A percentile compares a stretch with the other conserved stretches of the same genome.
phyloP scores from a whole-genome alignment of 2,113 vertebrate species.

The Sorex fumeus region DNA sequence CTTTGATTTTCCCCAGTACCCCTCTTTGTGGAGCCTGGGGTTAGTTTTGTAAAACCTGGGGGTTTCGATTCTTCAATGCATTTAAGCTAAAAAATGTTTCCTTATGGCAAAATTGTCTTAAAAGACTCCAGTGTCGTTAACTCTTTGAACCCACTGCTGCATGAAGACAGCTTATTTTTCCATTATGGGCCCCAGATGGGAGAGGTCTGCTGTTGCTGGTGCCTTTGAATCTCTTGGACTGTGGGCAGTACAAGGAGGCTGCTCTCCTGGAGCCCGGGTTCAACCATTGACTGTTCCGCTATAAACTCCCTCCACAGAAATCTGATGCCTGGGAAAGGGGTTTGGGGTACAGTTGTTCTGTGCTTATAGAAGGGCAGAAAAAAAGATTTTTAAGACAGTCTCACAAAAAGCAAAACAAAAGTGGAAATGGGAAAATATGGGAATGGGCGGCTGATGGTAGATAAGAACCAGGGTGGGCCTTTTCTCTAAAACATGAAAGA shows the following conservation, averaged over 20 bases:
- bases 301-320: background rate
- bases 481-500: background rate
- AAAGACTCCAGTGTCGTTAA: conserved; percentile 57
- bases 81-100: conserved; percentile 80
- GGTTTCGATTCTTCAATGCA: conserved; percentile 59
- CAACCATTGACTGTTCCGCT: background rate
- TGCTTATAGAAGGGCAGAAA: background rate
- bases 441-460: background rate
- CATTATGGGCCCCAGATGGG: conserved; percentile 1
- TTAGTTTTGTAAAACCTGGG: conserved; percentile 63
- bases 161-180: conserved; percentile 44
- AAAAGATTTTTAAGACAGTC: background rate
- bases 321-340: background rate
- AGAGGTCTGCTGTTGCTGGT: background rate
- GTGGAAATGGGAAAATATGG: background rate
- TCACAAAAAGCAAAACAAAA: background rate
- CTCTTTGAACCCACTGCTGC: conserved; percentile 60
- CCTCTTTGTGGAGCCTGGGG: conserved; percentile 14
- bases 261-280: background rate
- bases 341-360: background rate
- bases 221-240: background rate
- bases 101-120: conserved; percentile 75
- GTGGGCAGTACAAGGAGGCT: background rate
- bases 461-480: background rate
- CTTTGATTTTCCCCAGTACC: conserved; percentile 65